phyloP scores from a whole-genome alignment of 2,113 vertebrate genomes.

The Paradisaea rubra region DNA sequence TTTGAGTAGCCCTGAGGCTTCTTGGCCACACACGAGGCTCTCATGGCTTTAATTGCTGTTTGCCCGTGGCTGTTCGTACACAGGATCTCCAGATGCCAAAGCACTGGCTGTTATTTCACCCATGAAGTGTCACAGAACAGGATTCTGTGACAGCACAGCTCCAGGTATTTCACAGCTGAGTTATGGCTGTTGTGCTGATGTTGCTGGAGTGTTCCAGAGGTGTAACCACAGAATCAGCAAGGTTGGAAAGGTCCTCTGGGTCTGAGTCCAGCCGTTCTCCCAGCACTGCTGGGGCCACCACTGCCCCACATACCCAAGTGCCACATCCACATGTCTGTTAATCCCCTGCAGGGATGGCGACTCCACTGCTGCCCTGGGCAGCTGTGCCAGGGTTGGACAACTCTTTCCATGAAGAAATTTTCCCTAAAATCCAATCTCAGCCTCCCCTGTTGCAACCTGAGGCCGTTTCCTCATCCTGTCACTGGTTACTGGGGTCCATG shows the following conservation, averaged over 20 bases:
- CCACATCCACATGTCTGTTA: background rate
- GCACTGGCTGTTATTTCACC: background rate
- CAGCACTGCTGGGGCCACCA: background rate
- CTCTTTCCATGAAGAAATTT: background rate
- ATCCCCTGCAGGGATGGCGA: background rate
- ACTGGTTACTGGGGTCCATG: background rate
- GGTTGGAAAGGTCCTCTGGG: background rate
- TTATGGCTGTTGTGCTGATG: background rate
- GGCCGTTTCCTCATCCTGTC: background rate
- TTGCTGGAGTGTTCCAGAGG: background rate
- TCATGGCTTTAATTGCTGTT: background rate
- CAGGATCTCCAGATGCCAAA: background rate
- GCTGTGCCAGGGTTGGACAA: background rate
- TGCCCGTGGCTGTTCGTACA: background rate
- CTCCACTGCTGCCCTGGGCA: background rate
- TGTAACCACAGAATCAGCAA: background rate
- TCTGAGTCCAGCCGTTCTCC: fast-evolving
- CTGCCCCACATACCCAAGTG: background rate
- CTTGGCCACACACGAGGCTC: background rate
- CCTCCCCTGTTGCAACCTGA: background rate
- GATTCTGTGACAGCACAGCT: background rate
- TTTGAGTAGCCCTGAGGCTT: background rate
- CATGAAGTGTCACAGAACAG: background rate
- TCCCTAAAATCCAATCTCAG: background rate
- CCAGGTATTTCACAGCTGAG: background rate